A percentile compares a stretch with the other conserved stretches of the same genome.
Evolutionary conservation across 2,113 vertebrate genomes (phyloP).

Genomic region (Prionailurus bengalensis): DNA sequence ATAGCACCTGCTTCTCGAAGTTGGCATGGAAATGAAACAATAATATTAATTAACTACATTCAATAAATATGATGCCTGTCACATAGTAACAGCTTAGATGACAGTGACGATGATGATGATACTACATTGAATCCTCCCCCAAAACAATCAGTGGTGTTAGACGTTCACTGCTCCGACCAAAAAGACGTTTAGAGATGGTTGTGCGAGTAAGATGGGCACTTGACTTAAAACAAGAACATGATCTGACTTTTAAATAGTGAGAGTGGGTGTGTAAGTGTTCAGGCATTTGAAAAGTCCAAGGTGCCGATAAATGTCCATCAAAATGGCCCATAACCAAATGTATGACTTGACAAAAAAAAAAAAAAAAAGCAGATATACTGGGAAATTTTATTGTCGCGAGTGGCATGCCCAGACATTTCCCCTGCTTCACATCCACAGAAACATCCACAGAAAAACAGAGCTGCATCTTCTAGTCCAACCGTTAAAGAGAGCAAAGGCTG

Average conservation of each 20-base stretch:
- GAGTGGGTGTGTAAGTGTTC: background rate
- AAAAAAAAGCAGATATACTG: background rate
- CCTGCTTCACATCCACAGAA: background rate
- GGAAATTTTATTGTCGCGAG: background rate
- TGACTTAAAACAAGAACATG: background rate
- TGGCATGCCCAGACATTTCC: background rate
- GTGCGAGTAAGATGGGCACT: background rate
- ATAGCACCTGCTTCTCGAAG: background rate
- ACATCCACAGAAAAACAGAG: background rate
- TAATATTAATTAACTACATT: background rate
- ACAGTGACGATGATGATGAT: background rate
- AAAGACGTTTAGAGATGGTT: background rate
- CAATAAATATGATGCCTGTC: background rate
- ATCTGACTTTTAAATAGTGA: constrained; percentile 23
- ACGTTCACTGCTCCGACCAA: background rate
- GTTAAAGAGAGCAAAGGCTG: background rate
- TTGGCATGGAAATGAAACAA: background rate
- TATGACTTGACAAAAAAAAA: background rate
- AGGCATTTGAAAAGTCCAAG: constrained; percentile 38
- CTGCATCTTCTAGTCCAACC: rapidly evolving
- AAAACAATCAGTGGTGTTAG: background rate
- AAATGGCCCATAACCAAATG: background rate
- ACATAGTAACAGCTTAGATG: background rate
- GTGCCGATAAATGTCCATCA: background rate
- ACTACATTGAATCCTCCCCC: background rate